Evolutionary conservation across 2,888 invertebrate species (phyloP), one percentile per base, ranked within the genome.

Genomic region (Ophion costatus): DNA sequence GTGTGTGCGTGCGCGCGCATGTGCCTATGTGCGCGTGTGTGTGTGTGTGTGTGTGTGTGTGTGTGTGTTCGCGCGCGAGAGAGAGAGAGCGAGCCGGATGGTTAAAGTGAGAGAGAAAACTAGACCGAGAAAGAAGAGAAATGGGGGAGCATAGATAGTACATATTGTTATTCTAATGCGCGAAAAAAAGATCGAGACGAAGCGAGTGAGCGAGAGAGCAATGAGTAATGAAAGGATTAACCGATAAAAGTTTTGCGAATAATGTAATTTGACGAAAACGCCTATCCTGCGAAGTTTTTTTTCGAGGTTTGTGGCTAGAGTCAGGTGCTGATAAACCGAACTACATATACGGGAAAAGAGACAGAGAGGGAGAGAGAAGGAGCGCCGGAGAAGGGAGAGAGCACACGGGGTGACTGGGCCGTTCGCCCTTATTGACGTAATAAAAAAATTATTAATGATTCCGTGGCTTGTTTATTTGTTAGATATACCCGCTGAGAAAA

Each of bases 401-500:
- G 71, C 73, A 73, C 71, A 85, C 66, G 69, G 67, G 80, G 80
- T 57, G 79, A 80, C 61, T 71, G 59, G 71, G 79, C 79, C 66
- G 69, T 75, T 84, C 77, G 80, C 82, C 82, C 79, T 82, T 85
- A 85, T 82, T 74, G 82, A 77, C 82, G 85, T 85, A 85, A 85
- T 85, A 85, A 85, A 85, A 85, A 45, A 80, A 85, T 85, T 85
- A 82, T 82, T 80, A 85, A 82, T 69, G 45, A 84, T 20, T 29
- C 56, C 38, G 24, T 11, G 51, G n/a, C 22, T 63, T 17, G 11
- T 66, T 81, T 59, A 79, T 71, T 83, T 69, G 42, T 51, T 33
- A 45, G 24, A 33, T 67, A 51, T 38, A 20, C 24, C 22, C n/a
- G 5, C 17, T 38, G 14, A 4, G 2, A 51, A 51, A 51, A 51